These are phyloP conservation scores for Pantherophis vulpinus DNA, from an alignment of 2,797 vertebrate species.

Conservation along the genomic window DNA sequence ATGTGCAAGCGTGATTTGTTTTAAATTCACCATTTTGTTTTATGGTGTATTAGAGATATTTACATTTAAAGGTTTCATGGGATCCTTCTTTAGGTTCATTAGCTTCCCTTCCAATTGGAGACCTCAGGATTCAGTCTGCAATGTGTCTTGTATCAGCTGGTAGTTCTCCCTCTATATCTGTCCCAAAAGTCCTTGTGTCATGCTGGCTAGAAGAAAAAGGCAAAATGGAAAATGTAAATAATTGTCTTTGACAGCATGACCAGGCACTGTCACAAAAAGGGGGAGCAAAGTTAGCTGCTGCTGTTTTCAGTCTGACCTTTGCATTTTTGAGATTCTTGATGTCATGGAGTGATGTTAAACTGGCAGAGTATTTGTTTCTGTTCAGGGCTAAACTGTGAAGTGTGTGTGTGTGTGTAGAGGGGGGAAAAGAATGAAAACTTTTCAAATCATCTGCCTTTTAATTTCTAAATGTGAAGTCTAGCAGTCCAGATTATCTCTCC, in stretches of 20 bases:
- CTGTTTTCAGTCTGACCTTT: slow-evolving; percentile 19
- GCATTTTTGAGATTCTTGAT: slow-evolving; percentile 44
- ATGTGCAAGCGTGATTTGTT: background rate
- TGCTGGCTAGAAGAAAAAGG: background rate
- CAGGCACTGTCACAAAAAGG: background rate
- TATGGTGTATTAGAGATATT: background rate
- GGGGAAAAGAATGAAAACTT: background rate
- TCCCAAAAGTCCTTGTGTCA: background rate
- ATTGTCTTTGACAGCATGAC: slow-evolving; percentile 18
- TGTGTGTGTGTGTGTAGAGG: background rate
- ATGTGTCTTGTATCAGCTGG: background rate
- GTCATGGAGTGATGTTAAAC: slow-evolving; percentile 32
- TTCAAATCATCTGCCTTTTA: background rate
- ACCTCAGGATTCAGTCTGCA: background rate
- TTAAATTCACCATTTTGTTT: background rate
- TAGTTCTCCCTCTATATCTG: background rate
- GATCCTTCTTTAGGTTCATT: background rate
- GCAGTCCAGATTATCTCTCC: background rate
- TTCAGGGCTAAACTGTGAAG: background rate
- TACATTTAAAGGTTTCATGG: background rate
- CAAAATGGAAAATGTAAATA: slow-evolving; percentile 11
- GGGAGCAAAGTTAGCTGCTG: background rate
- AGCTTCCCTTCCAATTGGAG: background rate
- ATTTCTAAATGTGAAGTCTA: background rate
- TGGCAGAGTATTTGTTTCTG: slow-evolving; percentile 18